A percentile compares a stretch with the other conserved stretches of the same genome.
Evolutionary conservation across 92 coral and sea anemone species (phyloP).

Genomic region (Palythoa caribaeorum): DNA sequence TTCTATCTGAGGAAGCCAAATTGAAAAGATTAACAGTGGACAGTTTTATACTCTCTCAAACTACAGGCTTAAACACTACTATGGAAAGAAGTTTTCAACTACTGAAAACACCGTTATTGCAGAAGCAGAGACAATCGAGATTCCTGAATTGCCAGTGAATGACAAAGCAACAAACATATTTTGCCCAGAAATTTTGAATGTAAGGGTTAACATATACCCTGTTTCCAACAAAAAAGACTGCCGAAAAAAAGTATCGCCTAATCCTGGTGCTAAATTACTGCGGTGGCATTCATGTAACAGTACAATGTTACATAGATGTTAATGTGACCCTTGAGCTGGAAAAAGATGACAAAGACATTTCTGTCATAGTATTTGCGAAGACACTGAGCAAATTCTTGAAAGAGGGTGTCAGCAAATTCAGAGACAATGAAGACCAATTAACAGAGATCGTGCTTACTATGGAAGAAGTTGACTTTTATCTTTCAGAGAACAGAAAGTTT

Average conservation of each 20-base stretch:
- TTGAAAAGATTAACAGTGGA: neutral
- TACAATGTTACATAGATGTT: no score
- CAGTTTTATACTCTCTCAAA: neutral
- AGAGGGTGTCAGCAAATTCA: no score
- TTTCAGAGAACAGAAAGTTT: no score
- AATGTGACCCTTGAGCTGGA: slow-evolving; percentile 12
- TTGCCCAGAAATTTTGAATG: neutral
- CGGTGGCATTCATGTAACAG: neutral
- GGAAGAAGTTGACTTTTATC: no score
- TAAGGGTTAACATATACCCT: neutral
- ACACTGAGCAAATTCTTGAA: no score
- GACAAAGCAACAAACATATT: no score
- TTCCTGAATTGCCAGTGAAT: no score
- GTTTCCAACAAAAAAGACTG: slow-evolving; percentile 2
- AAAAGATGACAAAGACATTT: neutral
- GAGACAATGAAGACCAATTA: no score
- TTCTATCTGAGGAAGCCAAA: neutral
- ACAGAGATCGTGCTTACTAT: no score
- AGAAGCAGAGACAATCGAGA: neutral
- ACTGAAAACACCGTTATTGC: neutral
- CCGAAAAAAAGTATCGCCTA: slow-evolving; percentile 22
- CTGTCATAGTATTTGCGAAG: neutral
- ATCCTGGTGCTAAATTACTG: slow-evolving; percentile 20
- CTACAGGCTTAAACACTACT: neutral
- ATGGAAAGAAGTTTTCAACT: neutral